These are phyloP conservation scores for Ptychochromis oligacanthus DNA, from an alignment of 2,113 vertebrate species.

Conservation along the genomic window DNA sequence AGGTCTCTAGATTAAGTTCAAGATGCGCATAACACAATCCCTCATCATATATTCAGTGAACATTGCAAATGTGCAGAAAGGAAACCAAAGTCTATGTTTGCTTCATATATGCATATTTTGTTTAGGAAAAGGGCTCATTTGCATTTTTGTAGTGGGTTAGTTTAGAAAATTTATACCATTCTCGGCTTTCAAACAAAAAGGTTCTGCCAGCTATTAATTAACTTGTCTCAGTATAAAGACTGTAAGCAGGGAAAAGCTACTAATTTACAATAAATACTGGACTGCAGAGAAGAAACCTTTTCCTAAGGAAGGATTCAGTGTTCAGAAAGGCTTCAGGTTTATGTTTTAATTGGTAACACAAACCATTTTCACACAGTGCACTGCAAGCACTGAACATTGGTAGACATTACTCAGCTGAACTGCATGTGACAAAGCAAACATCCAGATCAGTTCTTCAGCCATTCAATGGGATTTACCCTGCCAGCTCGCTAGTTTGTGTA, in stretches of 20 bases:
- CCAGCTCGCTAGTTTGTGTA: background rate
- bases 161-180: too few relatives aligned
- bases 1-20: background rate
- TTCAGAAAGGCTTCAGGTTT: background rate
- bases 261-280: background rate
- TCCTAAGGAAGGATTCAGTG: background rate
- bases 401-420: background rate
- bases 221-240: background rate
- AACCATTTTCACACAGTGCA: background rate
- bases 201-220: background rate
- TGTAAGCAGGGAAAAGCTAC: background rate
- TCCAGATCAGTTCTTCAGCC: background rate
- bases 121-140: background rate
- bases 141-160: background rate
- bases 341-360: constrained; percentile 3
- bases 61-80: background rate
- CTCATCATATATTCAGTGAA: background rate
- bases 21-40: background rate
- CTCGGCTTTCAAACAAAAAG: too few relatives aligned
- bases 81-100: background rate
- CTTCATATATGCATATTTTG: background rate
- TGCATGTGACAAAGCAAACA: background rate
- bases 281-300: background rate
- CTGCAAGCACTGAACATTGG: background rate
- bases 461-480: background rate